Conservation (phyloP, 2,797 vertebrate genomes). For the Syngnathus rostellatus region DNA sequence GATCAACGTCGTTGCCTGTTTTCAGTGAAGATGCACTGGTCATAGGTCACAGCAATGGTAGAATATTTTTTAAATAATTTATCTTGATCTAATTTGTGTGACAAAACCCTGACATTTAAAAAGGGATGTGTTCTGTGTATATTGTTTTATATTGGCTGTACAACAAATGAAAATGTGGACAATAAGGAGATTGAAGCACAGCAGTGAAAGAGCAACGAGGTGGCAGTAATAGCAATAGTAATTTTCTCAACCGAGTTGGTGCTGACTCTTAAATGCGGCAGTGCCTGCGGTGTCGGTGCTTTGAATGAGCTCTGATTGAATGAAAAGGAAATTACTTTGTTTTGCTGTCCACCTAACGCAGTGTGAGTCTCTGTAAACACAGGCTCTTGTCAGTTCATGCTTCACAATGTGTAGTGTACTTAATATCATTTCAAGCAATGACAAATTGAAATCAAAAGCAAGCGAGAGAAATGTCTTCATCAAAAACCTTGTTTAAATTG, state of each 20-base stretch:
- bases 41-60: too few species aligned
- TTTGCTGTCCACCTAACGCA: constrained; percentile 45
- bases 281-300: constrained; percentile 20
- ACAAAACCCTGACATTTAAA: too few species aligned
- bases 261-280: constrained; percentile 18
- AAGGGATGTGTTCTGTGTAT: too few species aligned
- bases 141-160: too few species aligned
- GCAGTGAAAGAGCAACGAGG: constrained; percentile 17
- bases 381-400: constrained; percentile 56
- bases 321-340: constrained; percentile 49
- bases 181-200: constrained; percentile 1
- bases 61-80: too few species aligned
- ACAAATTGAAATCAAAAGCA: constrained; percentile 57
- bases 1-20: too few species aligned
- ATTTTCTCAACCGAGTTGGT: constrained; percentile 15
- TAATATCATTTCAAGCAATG: constrained; percentile 41
- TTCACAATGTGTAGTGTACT: constrained; percentile 51
- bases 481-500: constrained; percentile 56
- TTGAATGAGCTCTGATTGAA: constrained; percentile 43
- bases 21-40: too few species aligned
- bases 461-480: constrained; percentile 42
- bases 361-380: constrained; percentile 48
- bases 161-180: not conserved
- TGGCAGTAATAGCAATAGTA: not conserved
- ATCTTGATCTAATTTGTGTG: too few species aligned